These are phyloP conservation scores for Aphelenchoides besseyi DNA, from an alignment of 1,140 invertebrate species.

Conservation along the genomic window DNA sequence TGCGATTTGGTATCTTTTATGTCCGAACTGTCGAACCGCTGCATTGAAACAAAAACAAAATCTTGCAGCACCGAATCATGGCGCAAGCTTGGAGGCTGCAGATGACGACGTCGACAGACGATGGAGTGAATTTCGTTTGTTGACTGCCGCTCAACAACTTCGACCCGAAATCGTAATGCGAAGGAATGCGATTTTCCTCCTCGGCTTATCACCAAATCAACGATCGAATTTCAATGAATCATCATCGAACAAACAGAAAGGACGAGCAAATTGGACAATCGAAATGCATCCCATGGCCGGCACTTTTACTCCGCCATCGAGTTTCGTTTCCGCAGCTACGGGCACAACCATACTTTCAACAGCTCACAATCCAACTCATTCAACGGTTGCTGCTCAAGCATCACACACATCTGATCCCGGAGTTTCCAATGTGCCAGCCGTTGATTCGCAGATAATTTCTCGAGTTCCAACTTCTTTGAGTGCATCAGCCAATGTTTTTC, in stretches of 20 bases:
- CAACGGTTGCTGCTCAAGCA: background rate
- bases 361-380: background rate
- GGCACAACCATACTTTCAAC: background rate
- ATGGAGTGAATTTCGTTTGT: constrained; percentile 55
- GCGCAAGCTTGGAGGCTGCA: constrained; percentile 44
- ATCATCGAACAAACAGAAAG: background rate
- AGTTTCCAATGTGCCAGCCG: background rate
- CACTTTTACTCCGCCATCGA: background rate
- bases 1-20: constrained; percentile 85
- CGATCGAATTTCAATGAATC: background rate
- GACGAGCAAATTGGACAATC: background rate
- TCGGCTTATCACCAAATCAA: constrained; percentile 75
- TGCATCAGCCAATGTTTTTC: constrained; percentile 28
- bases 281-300: constrained; percentile 13
- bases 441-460: background rate
- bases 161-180: constrained; percentile 78
- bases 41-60: constrained; percentile 68
- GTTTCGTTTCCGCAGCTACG: background rate
- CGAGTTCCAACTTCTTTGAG: constrained; percentile 26
- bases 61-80: background rate
- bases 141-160: constrained; percentile 60
- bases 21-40: constrained; percentile 80
- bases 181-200: constrained; percentile 87
- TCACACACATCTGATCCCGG: constrained; percentile 38
- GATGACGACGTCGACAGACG: constrained; percentile 53